These are phyloP conservation scores for Saxidomus purpurata DNA, from an alignment of 1,140 invertebrate species.

Conservation along the genomic window DNA sequence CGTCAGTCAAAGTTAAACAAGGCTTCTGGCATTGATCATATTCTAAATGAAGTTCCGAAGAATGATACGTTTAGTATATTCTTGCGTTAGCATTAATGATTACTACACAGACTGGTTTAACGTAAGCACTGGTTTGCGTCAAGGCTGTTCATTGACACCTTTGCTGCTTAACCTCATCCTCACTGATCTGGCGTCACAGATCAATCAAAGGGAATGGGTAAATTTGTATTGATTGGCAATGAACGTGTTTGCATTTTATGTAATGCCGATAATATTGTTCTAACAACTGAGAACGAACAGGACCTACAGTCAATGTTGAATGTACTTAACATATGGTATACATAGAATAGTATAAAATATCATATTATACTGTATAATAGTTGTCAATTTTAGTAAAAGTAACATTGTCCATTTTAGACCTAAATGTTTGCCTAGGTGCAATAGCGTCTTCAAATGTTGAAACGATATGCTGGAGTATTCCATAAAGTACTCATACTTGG, in stretches of 20 bases:
- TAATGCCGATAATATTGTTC: too few species aligned
- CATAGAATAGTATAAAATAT: too few species aligned
- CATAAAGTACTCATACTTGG: slow-evolving; percentile 2
- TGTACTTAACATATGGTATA: background rate
- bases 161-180: slow-evolving; percentile 21
- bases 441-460: background rate
- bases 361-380: too few species aligned
- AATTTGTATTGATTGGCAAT: too few species aligned
- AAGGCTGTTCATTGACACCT: slow-evolving; percentile 54
- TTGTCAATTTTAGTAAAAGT: slow-evolving; percentile 3
- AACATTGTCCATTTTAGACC: slow-evolving; percentile 26
- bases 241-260: too few species aligned
- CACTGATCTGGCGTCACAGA: background rate
- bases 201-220: too few species aligned
- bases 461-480: background rate
- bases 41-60: too few species aligned
- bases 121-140: slow-evolving; percentile 36
- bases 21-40: too few species aligned
- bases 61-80: too few species aligned
- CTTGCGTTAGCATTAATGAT: slow-evolving; percentile 51
- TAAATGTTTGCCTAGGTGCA: background rate
- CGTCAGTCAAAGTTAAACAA: too few species aligned
- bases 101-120: slow-evolving; percentile 46
- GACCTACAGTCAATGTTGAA: too few species aligned
- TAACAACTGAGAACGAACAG: background rate